A percentile compares a stretch with the other conserved stretches of the same genome.
Evolutionary conservation across 2,888 invertebrate species (phyloP).

Genomic region (Alloplasta piceator): DNA sequence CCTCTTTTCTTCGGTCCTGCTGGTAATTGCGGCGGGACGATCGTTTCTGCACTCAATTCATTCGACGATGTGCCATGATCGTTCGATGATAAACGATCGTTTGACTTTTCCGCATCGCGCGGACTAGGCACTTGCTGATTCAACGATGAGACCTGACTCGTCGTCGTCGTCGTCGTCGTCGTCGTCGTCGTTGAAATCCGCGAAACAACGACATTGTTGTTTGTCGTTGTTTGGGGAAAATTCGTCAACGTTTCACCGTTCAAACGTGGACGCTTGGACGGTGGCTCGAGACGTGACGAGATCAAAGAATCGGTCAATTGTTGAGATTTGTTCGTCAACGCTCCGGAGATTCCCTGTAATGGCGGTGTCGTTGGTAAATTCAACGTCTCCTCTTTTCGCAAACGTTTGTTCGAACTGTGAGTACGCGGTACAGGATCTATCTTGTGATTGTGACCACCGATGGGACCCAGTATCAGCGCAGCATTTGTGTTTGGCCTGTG

Average conservation of each 20-base stretch:
- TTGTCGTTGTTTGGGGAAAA: constrained; percentile 21
- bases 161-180: too few species aligned
- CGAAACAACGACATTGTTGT: constrained; percentile 27
- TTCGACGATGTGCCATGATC: too few species aligned
- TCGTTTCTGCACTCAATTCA: too few species aligned
- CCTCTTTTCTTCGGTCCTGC: constrained; percentile 85
- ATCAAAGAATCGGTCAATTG: constrained; percentile 52
- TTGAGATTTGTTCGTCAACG: constrained; percentile 77
- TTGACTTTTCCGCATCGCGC: constrained; percentile 75
- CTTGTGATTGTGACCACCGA: constrained; percentile 79
- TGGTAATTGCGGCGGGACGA: constrained; percentile 67
- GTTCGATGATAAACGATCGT: constrained; percentile 67
- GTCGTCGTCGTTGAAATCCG: constrained; percentile 53
- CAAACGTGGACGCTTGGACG: constrained; percentile 82
- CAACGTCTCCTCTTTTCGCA: constrained; percentile 83
- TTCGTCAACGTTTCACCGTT: constrained; percentile 81
- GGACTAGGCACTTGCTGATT: constrained; percentile 84
- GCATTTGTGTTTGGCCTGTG: constrained; percentile 73
- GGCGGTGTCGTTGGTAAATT: constrained; percentile 68
- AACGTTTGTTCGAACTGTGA: constrained; percentile 85
- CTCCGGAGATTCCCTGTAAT: constrained; percentile 77
- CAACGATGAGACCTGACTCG: constrained; percentile 76
- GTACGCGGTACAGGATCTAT: constrained; percentile 84
- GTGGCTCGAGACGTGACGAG: constrained; percentile 75
- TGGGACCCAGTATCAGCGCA: constrained; percentile 72